A percentile compares a stretch with the other conserved stretches of the same genome.
Conservation (phyloP, 2,888 invertebrate genomes). For the Mechanitis mazaeus region DNA sequence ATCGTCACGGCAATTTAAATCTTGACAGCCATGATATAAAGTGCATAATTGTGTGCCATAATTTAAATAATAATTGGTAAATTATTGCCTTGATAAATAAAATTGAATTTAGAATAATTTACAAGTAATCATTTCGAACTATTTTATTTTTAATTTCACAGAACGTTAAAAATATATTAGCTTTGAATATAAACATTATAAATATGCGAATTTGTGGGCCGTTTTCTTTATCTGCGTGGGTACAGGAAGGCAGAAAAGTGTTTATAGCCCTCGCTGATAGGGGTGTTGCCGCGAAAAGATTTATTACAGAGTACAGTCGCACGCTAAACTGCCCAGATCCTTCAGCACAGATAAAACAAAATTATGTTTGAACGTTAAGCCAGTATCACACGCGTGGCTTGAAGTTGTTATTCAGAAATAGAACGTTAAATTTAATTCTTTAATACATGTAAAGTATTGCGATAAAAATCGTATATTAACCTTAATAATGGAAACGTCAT, state of each 20-base stretch:
- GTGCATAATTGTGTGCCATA: slow-evolving; percentile 7
- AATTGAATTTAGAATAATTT: slow-evolving; percentile 1
- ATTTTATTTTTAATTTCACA: slow-evolving; percentile 1
- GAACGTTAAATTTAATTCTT: neutral
- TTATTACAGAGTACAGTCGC: slow-evolving; percentile 37
- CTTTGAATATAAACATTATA: slow-evolving; percentile 14
- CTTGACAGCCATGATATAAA: neutral
- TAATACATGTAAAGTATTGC: neutral
- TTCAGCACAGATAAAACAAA: slow-evolving; percentile 27
- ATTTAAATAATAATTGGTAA: neutral
- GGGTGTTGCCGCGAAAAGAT: slow-evolving; percentile 34
- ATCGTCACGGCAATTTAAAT: slow-evolving; percentile 16
- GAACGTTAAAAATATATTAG: neutral
- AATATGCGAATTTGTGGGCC: slow-evolving; percentile 12
- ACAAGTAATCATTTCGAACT: neutral
- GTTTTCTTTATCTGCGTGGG: slow-evolving; percentile 16
- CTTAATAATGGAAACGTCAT: slow-evolving; percentile 3
- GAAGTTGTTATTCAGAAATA: slow-evolving; percentile 6
- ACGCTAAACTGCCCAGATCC: slow-evolving; percentile 42
- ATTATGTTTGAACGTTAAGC: slow-evolving; percentile 24
- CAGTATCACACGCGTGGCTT: slow-evolving; percentile 7
- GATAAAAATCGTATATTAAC: neutral
- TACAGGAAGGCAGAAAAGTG: slow-evolving; percentile 56
- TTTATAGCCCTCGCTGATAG: slow-evolving; percentile 57
- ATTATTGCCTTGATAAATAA: neutral